Base-by-base conservation (phyloP, 2,113 vertebrate genomes). In the Haplochromis burtoni region DNA sequence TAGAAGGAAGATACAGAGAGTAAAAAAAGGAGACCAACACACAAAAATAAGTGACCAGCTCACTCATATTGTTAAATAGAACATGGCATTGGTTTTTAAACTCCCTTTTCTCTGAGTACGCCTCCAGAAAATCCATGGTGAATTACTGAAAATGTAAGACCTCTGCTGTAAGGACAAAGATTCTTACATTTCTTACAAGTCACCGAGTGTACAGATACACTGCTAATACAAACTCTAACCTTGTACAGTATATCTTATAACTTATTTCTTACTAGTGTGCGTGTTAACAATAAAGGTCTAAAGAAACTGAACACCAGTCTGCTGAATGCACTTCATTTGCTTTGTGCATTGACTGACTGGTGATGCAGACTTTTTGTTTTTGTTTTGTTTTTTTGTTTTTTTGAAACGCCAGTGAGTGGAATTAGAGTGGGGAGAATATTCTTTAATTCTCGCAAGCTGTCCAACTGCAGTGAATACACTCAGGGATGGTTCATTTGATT, bases 401-500 rank as follows among this genome's bases (percentile, higher is more conserved):
- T 91, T 89, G 1, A 87, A 90, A 86, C 5, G 2, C 73, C 49
- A 71, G 35, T 54, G 53, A 89, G 38, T 47, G 66, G n/a, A 92
- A 91, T 61, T 82, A 87, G 53, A 86, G 81, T 33, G 42, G 12
- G 80, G 81, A 82, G 88, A 90, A 73, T 83, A 85, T 90, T 92
- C 73, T 90, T 83, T 82, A 85, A 91, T 89, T 90, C 55, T 84
- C 90, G 80, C 83, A 89, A 90, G 84, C 87, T 90, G 86, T 91
- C 86, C 71, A 80, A 86, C 84, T 73, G 31, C 57, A 57, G 57
- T 80, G 81, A 91, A 88, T 88, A 85, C 84, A 90, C 87, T 87
- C 81, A 54, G 84, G 80, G n/a, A 11, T 5, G 63, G 86, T 90
- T 91, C 80, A 88, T 92, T 91, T 89, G 89, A 93, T 93, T 93